These are phyloP conservation scores for Clavelina lepadiformis DNA, from an alignment of 23 tunicate genomes.

Conservation along the genomic window DNA sequence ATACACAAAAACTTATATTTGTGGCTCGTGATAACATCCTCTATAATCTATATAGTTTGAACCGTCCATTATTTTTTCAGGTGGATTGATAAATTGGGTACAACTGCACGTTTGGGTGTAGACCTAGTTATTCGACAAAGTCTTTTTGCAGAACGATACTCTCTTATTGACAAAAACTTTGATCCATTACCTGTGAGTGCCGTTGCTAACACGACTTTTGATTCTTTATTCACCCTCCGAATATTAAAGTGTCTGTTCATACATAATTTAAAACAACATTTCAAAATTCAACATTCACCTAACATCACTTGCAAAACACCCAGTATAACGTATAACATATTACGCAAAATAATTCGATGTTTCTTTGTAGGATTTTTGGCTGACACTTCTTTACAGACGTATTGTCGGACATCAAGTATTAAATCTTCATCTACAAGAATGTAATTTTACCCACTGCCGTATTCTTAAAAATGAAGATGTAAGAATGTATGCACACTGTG, in stretches of 20 bases:
- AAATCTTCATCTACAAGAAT: slow-evolving; percentile 19
- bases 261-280: too few relatives aligned
- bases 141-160: slow-evolving; percentile 35
- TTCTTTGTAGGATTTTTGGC: slow-evolving; percentile 78
- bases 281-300: too few relatives aligned
- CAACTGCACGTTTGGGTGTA: slow-evolving; percentile 55
- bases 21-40: too few relatives aligned
- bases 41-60: too few relatives aligned
- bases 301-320: too few relatives aligned
- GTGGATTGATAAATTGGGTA: slow-evolving; percentile 88
- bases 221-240: too few relatives aligned
- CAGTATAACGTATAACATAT: too few relatives aligned
- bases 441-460: background rate
- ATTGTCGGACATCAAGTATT: slow-evolving; percentile 63
- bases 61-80: too few relatives aligned
- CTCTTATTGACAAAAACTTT: slow-evolving; percentile 50
- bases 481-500: slow-evolving; percentile 49
- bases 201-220: too few relatives aligned
- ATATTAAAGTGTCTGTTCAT: too few relatives aligned
- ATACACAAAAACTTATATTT: too few relatives aligned
- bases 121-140: slow-evolving; percentile 73
- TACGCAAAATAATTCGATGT: too few relatives aligned
- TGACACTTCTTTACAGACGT: slow-evolving; percentile 74
- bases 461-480: slow-evolving; percentile 5
- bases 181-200: slow-evolving; percentile 82